Evolutionary conservation across 2,113 vertebrate genomes (phyloP), one percentile per base, ranked within the genome.

Genomic region (Glaucomys volans): DNA sequence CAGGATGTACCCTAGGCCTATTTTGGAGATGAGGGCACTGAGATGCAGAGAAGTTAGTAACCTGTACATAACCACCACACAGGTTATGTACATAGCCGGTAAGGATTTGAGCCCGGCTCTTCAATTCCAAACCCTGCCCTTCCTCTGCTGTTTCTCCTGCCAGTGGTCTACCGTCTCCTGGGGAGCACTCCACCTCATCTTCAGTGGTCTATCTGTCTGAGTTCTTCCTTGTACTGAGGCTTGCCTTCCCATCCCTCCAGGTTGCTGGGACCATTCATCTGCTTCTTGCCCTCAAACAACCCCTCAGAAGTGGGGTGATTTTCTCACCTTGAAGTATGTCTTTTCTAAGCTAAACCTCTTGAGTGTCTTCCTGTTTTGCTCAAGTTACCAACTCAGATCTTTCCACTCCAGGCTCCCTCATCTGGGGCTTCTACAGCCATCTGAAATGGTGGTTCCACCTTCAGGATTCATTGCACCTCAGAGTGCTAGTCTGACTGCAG

Each of bases 81-180:
- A 40, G 90, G n/a, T n/a, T n/a, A n/a, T 16, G 32, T 13, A 20
- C 0, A 11, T 5, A 54, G 20, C 54, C 42, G 6, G 37, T 0
- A 35, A 64, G 77, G 52, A 35, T 69, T 18, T 1, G 64, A 47
- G 37, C 84, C 50, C 47, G 28, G 20, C 75, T 83, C 62, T 72
- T 26, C 12, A 76, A n/a, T 69, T 77, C 62, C 75, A 66, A 11
- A 16, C 35, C 17, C 69, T 4, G 0, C 52, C 13, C 8, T 11
- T 40, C 24, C 62, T 30, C n/a, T 22, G 16, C 30, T 40, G 26
- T 3, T 1, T 7, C 79, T 84, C 80, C 71, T 22, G 16, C 22
- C 4, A 11, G 10, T 3, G 71, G 1, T 67, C 54, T 14, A 3
- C 17, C 0, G 2, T 2, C 37, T 26, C 59, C 54, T 0, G 0